Percentiles rank a stretch among this genome's conserved stretches.
phyloP scores from a whole-genome alignment of 2,113 vertebrate species.

The Phasianus colchicus region DNA sequence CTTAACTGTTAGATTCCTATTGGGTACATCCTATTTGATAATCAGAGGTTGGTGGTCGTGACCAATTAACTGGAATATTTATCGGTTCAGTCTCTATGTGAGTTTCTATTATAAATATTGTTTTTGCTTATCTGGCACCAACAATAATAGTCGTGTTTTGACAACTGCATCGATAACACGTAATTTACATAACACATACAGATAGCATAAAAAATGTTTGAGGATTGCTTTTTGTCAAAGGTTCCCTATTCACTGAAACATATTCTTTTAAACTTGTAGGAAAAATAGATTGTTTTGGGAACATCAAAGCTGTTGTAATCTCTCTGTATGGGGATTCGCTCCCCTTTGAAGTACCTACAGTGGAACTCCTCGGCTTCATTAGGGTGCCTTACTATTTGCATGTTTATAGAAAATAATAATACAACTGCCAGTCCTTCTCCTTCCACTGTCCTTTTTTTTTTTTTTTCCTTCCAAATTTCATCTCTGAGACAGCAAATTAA shows the following conservation, averaged over 20 bases:
- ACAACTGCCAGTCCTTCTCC: not conserved
- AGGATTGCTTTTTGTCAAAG: not conserved
- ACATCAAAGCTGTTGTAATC: conserved; percentile 55
- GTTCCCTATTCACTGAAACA: not conserved
- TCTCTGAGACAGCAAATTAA: not conserved
- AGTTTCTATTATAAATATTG: conserved; percentile 19
- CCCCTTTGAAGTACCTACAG: conserved; percentile 30
- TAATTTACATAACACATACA: conserved; percentile 16
- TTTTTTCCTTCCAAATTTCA: not conserved
- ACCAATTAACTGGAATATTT: conserved; percentile 58
- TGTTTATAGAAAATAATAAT: not conserved
- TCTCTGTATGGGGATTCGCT: conserved; percentile 34
- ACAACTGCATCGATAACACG: not conserved
- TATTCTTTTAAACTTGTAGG: not conserved
- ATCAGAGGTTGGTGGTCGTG: conserved; percentile 57
- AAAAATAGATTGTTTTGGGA: conserved; percentile 11
- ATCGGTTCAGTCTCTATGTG: not conserved
- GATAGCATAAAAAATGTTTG: not conserved
- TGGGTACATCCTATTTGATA: conserved; percentile 64
- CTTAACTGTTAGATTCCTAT: conserved; percentile 21
- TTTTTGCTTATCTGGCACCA: conserved; percentile 33
- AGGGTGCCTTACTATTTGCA: not conserved
- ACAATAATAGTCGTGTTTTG: conserved; percentile 28
- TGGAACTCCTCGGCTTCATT: conserved; percentile 9
- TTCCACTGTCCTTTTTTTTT: not conserved